Conservation (phyloP, 2,797 vertebrate genomes). For the Betta splendens region DNA sequence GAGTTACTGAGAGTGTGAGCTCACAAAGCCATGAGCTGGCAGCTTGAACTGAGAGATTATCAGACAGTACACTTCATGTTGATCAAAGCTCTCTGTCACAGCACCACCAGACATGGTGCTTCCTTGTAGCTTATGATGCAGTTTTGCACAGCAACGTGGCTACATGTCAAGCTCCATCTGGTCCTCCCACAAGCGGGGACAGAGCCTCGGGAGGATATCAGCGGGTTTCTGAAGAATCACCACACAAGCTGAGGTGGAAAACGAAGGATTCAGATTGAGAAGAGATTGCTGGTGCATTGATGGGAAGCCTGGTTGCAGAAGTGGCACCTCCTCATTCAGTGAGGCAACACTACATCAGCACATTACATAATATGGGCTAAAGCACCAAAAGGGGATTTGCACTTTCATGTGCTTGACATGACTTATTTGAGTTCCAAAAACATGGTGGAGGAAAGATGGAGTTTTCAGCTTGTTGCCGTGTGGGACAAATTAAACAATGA, state of each 20-base stretch:
- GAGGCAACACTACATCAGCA: slow-evolving; percentile 32
- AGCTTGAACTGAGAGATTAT: slow-evolving; percentile 11
- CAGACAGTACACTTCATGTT: slow-evolving; percentile 11
- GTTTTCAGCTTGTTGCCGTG: slow-evolving; percentile 3
- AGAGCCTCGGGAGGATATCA: slow-evolving; percentile 44
- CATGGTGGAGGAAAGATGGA: slow-evolving; percentile 2
- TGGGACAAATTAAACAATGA: slow-evolving; percentile 34
- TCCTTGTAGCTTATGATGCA: slow-evolving; percentile 40
- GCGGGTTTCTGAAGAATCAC: slow-evolving; percentile 45
- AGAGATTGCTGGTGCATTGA: slow-evolving; percentile 58
- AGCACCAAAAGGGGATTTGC: slow-evolving; percentile 39
- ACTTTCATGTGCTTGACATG: slow-evolving; percentile 31
- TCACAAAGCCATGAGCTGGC: neutral
- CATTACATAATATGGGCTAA: slow-evolving; percentile 57
- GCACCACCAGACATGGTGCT: slow-evolving; percentile 9
- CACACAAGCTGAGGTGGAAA: slow-evolving; percentile 21
- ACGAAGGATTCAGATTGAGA: slow-evolving; percentile 32
- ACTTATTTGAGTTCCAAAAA: slow-evolving; percentile 24
- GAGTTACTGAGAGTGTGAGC: neutral
- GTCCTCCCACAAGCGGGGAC: slow-evolving; percentile 59
- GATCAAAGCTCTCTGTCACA: slow-evolving; percentile 20
- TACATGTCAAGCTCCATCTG: slow-evolving; percentile 62
- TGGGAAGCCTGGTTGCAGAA: slow-evolving; percentile 33
- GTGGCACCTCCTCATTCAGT: slow-evolving; percentile 48
- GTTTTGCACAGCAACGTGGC: slow-evolving; percentile 32